Conservation (phyloP, 2,797 vertebrate species). For the Chaetodon trifasciatus region DNA sequence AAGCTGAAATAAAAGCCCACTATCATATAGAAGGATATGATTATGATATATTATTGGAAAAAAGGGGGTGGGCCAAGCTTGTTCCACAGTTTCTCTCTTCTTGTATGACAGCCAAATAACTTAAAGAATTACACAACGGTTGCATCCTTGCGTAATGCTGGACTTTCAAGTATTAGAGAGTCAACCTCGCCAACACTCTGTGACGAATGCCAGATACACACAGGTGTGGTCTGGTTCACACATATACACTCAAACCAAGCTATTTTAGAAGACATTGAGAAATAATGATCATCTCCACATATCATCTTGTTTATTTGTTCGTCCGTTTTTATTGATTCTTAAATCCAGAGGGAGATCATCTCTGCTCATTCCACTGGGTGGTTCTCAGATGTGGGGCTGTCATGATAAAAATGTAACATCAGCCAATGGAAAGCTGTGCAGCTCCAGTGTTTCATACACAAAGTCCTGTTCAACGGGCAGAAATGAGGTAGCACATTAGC, state of each 20-base stretch:
- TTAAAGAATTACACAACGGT: neutral
- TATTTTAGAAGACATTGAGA: neutral
- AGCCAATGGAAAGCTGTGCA: too few species aligned
- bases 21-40: neutral
- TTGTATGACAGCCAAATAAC: neutral
- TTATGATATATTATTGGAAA: neutral
- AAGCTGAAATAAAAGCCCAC: neutral
- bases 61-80: neutral
- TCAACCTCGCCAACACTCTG: neutral
- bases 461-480: neutral
- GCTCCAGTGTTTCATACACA: neutral
- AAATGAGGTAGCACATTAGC: neutral
- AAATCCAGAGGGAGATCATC: neutral
- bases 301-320: neutral
- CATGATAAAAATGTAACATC: neutral
- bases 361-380: neutral
- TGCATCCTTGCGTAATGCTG: constrained; percentile 10
- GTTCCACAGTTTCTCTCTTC: neutral
- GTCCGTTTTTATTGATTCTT: neutral
- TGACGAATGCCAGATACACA: too few species aligned
- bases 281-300: neutral
- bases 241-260: neutral
- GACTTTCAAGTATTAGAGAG: neutral
- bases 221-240: neutral
- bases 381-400: neutral